These are phyloP conservation scores for Coelopa frigida DNA, from an alignment of 1,140 invertebrate species.

Conservation along the genomic window DNA sequence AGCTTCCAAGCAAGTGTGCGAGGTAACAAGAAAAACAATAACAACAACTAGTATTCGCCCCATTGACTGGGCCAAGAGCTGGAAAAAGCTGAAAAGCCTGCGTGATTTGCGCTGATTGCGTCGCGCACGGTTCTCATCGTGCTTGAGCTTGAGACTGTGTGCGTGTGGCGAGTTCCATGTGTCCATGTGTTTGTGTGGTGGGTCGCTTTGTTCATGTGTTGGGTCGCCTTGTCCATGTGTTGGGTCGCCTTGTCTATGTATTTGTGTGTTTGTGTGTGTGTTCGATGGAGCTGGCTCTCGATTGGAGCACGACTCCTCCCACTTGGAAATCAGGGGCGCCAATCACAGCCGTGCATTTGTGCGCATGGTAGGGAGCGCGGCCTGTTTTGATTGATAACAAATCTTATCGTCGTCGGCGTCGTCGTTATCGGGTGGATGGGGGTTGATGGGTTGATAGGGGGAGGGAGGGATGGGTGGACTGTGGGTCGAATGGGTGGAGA, in stretches of 20 bases:
- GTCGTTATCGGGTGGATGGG: slow-evolving; percentile 10
- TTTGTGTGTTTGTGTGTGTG: not conserved
- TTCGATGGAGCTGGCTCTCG: not conserved
- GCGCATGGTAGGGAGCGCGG: slow-evolving; percentile 1
- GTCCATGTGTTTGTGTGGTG: not conserved
- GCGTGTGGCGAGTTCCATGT: slow-evolving; percentile 4
- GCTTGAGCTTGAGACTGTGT: not conserved
- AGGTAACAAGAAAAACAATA: no score
- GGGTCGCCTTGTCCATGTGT: not conserved
- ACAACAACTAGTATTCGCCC: no score
- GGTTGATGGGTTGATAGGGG: slow-evolving; percentile 6
- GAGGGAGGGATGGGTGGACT: slow-evolving; percentile 1
- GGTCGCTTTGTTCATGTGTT: not conserved
- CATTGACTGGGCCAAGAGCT: no score
- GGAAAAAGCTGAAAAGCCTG: no score
- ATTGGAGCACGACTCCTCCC: slow-evolving; percentile 4
- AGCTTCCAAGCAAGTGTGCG: no score
- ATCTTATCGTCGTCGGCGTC: no score
- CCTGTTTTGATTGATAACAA: slow-evolving; percentile 44
- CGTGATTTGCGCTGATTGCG: no score
- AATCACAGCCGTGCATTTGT: slow-evolving; percentile 9
- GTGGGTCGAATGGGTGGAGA: slow-evolving; percentile 2
- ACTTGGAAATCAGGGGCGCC: slow-evolving; percentile 5
- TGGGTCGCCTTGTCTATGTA: not conserved
- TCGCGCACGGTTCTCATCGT: no score